Conservation (phyloP, 2,888 invertebrate species). For the Julus scandinavius region DNA sequence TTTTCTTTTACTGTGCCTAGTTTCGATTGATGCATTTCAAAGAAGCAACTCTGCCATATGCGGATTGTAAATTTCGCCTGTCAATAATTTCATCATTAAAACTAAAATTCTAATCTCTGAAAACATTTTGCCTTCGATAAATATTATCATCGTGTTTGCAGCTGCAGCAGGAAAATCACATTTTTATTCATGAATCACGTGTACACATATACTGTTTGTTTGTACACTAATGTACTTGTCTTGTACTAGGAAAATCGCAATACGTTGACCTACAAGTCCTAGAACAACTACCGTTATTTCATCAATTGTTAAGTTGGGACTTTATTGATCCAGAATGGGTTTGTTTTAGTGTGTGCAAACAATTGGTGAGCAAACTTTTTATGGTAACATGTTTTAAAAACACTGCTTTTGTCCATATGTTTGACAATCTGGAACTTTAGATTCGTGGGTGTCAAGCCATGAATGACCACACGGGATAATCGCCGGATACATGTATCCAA, state of each 20-base stretch:
- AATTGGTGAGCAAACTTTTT: no score
- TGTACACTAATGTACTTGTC: background rate
- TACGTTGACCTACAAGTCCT: no score
- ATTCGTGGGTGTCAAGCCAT: no score
- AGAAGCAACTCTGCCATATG: background rate
- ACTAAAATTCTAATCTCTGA: constrained; percentile 3
- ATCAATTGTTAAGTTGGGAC: no score
- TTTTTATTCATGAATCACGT: background rate
- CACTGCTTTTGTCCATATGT: no score
- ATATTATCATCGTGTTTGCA: background rate
- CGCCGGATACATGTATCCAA: no score
- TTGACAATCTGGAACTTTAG: no score
- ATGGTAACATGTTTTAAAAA: no score
- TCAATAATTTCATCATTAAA: constrained; percentile 39
- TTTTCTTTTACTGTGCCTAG: background rate
- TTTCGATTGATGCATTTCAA: background rate
- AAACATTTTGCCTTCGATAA: background rate
- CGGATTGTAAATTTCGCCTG: background rate
- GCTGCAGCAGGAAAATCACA: background rate
- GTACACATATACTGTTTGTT: background rate
- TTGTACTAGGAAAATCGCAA: background rate
- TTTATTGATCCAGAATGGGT: no score
- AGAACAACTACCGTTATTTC: no score
- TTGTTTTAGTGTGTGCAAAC: no score
- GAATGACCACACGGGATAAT: no score